Conservation (phyloP, 2,113 vertebrate species). For the Osmerus mordax region DNA sequence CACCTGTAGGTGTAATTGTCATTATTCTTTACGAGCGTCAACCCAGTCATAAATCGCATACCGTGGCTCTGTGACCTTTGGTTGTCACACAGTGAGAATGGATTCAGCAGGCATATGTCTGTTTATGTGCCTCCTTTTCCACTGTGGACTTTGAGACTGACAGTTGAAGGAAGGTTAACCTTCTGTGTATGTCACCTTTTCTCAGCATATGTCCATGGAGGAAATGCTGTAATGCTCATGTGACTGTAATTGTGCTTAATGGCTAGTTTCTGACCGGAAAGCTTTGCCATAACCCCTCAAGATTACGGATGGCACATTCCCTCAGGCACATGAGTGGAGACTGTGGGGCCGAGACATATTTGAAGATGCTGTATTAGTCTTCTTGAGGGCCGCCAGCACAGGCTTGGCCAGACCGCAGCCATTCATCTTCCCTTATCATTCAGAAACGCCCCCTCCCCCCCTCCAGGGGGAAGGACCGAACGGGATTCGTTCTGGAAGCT, state of each 20-base stretch:
- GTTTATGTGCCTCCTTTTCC: neutral
- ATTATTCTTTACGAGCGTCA: conserved; percentile 13
- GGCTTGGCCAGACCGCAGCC: conserved; percentile 39
- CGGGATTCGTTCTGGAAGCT: conserved; percentile 24
- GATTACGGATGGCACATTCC: conserved; percentile 22
- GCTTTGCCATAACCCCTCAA: no score
- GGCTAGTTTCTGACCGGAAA: neutral
- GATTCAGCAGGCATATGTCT: neutral
- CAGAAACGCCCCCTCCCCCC: conserved; percentile 25
- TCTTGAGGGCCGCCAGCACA: conserved; percentile 16
- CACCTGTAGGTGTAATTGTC: conserved; percentile 22
- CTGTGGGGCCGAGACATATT: conserved; percentile 41
- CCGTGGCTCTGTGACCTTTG: conserved; percentile 10
- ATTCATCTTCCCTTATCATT: conserved; percentile 56
- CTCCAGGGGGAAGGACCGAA: conserved; percentile 36
- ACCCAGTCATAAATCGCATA: conserved; percentile 2
- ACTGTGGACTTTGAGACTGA: conserved; percentile 3
- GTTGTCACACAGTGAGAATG: neutral
- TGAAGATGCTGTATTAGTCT: conserved; percentile 38
- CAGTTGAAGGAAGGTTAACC: neutral
- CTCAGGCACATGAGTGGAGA: conserved; percentile 32
- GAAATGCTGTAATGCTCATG: conserved; percentile 10
- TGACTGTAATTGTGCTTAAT: conserved; percentile 30
- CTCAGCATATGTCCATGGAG: no score
- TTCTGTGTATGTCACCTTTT: no score